Evolutionary conservation across 2,888 invertebrate species (phyloP), one percentile per base, ranked within the genome.

Genomic region (Agelastica alni): DNA sequence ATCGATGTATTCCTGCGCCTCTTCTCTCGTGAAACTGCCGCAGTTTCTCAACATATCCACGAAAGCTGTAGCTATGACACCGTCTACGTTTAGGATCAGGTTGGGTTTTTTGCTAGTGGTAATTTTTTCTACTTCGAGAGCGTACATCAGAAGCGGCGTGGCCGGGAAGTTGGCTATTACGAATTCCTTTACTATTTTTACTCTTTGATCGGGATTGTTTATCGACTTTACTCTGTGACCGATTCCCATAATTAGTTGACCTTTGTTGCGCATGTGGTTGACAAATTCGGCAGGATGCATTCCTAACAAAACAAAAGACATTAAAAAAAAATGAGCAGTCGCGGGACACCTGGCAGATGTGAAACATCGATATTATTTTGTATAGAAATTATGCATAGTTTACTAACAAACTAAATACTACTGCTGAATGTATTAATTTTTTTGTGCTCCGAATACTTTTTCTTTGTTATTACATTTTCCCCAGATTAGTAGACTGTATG

Each of bases 21-120:
- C 99, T 78, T 98, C 97, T 70, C 93, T 80, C 0, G 97, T 96
- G 76, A 98, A 98, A 60, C 92, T 90, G 55, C 96, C 96, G 72
- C 93, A 93, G 75, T 96, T 89, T 28, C 96, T 83, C 63, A 99
- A 83, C 81, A 99, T 85, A 76, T 99, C 99, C 16, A 99, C 98
- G 80, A 99, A 97, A 10, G 95, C 88, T 32, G 95, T 94, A 0
- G 96, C 99, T 67, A 99, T 97, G 61, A 97, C 91, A 51, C 99
- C 99, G 79, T 99, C 99, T 13, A 99, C 99, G 78, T 99, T 99
- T 58, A 99, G 84, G 75, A 99, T 99, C 52, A 99, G 84, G 81
- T 99, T 99, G n/a, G 99, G 99, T 80, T 99, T 99, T 85, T 99
- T 99, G 68, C 96, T 90, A 2, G 96, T 99, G 13, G 99, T 99